phyloP scores from a whole-genome alignment of 92 coral and sea anemone genomes.

The Actinernus sp. region DNA sequence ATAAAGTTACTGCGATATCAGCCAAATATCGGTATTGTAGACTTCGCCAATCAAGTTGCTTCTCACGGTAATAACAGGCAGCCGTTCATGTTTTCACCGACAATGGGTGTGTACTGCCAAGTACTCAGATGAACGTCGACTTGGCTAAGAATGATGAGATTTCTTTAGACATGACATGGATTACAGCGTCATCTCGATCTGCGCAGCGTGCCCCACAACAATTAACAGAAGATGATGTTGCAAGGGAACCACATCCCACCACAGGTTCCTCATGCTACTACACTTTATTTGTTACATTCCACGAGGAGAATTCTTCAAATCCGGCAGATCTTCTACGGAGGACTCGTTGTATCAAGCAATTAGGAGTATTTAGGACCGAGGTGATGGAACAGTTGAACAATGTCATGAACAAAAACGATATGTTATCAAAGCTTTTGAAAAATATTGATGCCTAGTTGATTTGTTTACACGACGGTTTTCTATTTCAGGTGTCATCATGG shows the following conservation, averaged over 20 bases:
- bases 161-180: no score
- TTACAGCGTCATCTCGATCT: no score
- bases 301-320: constrained; percentile 9
- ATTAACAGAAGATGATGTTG: not conserved
- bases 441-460: no score
- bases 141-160: no score
- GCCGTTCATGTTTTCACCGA: constrained; percentile 10
- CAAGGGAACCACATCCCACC: not conserved
- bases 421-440: no score
- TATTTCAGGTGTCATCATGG: no score
- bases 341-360: constrained; percentile 1
- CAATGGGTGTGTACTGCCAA: not conserved
- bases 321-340: constrained; percentile 9
- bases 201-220: no score
- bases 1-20: constrained; percentile 1
- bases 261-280: not conserved
- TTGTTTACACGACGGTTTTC: no score
- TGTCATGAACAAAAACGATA: not conserved
- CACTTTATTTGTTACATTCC: constrained; percentile 9
- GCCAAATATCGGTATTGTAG: constrained; percentile 19
- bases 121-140: constrained; percentile 5
- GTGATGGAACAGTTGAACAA: constrained; percentile 7
- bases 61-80: constrained; percentile 17
- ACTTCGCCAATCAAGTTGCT: constrained; percentile 26
- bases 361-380: not conserved